Evolutionary conservation across 2,888 invertebrate genomes (phyloP), one percentile per base, ranked within the genome.

Genomic region (Tribolium freemani): DNA sequence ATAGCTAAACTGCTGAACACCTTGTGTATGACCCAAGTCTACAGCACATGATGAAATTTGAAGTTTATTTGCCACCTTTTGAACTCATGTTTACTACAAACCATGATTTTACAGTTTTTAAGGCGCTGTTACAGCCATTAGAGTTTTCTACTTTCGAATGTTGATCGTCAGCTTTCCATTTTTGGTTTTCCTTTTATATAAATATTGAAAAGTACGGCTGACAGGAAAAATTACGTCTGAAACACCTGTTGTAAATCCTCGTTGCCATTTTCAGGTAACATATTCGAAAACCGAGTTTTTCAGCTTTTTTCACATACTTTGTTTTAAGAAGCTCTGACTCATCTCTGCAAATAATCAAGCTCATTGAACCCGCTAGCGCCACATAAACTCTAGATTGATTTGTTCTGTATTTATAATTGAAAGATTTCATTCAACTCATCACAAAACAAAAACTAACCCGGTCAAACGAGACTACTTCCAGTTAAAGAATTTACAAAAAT

Each of bases 341-440:
- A 26, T 26, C 26, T 26, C 9, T 38, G 38, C n/a, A 38, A 38
- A 38, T 38, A 38, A 38, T 38, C 38, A 38, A n/a, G 9, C 38
- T 38, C 38, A 38, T 38, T 38, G 16, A 51, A 63, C 38, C 50
- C 63, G 63, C 51, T 63, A 51, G 51, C 21, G 3, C 1, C 10
- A 38, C 44, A 16, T 46, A 46, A 46, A 63, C 38, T 63, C 26
- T 9, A 38, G 51, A 51, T 63, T 63, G 63, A 63, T 63, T 63
- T 63, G 63, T 44, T 30, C 46, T 63, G 51, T 50, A 30, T 63
- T 63, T 26, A 31, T 63, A 63, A 63, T 51, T 63, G 63, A 50
- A 63, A 1, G 51, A 63, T 63, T 51, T 51, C 63, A 51, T 26
- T 63, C 51, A 51, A 50, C 10, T 60, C 38, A 44, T n/a, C 10